Base-by-base conservation (phyloP, 2,113 vertebrate species). In the Syrmaticus mikado region DNA sequence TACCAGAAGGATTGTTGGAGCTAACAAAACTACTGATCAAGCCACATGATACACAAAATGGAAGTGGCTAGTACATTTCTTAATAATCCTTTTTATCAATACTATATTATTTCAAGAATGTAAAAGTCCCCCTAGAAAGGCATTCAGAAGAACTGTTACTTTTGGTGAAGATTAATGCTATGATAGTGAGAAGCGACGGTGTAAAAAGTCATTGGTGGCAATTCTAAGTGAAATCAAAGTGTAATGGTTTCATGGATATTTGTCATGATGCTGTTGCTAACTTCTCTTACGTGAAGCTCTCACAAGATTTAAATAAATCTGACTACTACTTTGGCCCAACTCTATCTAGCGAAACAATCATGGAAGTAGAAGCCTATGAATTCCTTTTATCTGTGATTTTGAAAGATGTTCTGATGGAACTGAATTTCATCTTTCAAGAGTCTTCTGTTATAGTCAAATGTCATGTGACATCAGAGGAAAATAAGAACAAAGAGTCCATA, bases 1-100 rank as follows among this genome's bases (percentile, higher is more conserved):
- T 28, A 55, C 0, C 28, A 66, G 32, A 24, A 88, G 50, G 48
- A 30, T 0, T 50, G 17, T 3, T 70, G 17, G 27, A 8, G 7
- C 19, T 18, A 32, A 73, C 19, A 5, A 7, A 36, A 11, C 48
- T 81, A 15, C 12, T 40, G 12, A 25, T 8, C 15, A 2, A 46
- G 32, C 28, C 46, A 19, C 24, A 43, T 10, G 19, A 21, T 3
- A 3, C 25, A 28, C 7, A 73, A 27, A 48, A 68, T 1, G 10
- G n/a, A 43, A 45, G 18, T 3, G 27, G 32, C 16, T 62, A 72
- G 48, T 24, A 34, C 14, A 52, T 19, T 41, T 62, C 19, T 30
- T 28, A 82, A 58, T 25, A 43, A 34, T 25, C 21, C 27, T 4
- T 40, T 43, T 62, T 25, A 48, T 17, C 48, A 85, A 28, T 3